Evolutionary conservation across 2,113 vertebrate genomes (phyloP).

Genomic region (zebrafish (Danio rerio)): GRCz12tu NC_133185.1:25312501-25313000

Average conservation of each 20-base stretch:
- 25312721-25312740: neutral
- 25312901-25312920: neutral
- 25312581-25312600: constrained; percentile 48
- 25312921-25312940: neutral
- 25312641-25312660: constrained; percentile 7
- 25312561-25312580: constrained; percentile 42
- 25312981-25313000: neutral
- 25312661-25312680: neutral
- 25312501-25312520: constrained; percentile 3
- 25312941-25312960: neutral
- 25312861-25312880: neutral
- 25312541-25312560: constrained; percentile 59
- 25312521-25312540: constrained; percentile 44
- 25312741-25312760: constrained; percentile 3
- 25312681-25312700: neutral
- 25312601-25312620: constrained; percentile 36
- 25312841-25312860: neutral
- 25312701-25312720: constrained; percentile 23
- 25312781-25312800: neutral
- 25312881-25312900: neutral
- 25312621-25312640: constrained; percentile 54
- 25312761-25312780: neutral
- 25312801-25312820: constrained; percentile 10
- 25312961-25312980: neutral
- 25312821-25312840: neutral